Percentiles rank a stretch among this genome's conserved stretches.
Conservation (phyloP, 2,113 vertebrate genomes). For the Lepidothrix coronata region DNA sequence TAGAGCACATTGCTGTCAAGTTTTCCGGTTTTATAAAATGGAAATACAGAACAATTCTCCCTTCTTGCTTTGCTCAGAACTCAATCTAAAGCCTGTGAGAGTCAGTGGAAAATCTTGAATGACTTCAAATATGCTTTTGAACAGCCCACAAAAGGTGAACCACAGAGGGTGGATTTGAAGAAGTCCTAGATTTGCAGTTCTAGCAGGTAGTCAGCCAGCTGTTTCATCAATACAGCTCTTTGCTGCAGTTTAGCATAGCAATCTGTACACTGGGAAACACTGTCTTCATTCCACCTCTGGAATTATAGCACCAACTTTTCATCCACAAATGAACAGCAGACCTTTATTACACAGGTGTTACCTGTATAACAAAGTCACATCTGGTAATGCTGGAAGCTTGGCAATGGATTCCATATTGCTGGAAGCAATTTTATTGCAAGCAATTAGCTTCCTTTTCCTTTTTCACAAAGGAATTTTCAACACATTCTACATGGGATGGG, state of each 20-base stretch:
- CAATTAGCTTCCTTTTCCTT: not conserved
- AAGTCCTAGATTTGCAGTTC: not conserved
- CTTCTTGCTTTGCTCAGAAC: constrained; percentile 3
- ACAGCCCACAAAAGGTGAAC: not conserved
- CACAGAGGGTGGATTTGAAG: not conserved
- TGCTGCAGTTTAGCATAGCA: not conserved
- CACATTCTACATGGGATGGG: not conserved
- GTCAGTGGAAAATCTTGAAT: not conserved
- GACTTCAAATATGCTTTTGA: not conserved
- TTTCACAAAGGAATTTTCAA: not conserved
- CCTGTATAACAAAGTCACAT: not conserved
- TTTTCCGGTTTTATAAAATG: not conserved
- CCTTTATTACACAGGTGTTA: not conserved
- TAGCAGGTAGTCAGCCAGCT: not conserved
- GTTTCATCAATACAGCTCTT: not conserved
- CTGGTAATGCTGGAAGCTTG: not conserved
- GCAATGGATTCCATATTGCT: not conserved
- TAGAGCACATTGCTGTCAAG: not conserved
- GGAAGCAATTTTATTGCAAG: not conserved
- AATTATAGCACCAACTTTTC: not conserved
- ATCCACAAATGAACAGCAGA: not conserved
- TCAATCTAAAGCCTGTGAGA: not conserved
- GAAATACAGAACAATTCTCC: not conserved
- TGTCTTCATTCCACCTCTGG: not conserved
- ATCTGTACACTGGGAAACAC: not conserved